These are phyloP conservation scores for Drosophila fungiperda DNA, from an alignment of 2,888 invertebrate species.

Conservation along the genomic window DNA sequence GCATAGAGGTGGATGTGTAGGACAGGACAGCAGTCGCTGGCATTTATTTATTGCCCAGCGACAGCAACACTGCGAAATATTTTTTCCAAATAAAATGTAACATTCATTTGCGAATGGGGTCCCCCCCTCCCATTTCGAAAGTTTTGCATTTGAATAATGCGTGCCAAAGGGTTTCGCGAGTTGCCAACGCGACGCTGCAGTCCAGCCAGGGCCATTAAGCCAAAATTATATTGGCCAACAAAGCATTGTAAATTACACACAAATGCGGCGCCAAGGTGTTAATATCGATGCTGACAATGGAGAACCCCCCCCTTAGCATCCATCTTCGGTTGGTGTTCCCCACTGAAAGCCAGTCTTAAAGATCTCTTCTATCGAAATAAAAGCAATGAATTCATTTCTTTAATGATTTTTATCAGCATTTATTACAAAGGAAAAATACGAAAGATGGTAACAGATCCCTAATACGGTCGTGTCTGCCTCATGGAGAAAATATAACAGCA, in stretches of 20 bases:
- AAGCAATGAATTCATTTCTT: neutral
- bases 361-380: neutral
- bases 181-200: constrained; percentile 27
- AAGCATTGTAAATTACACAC: constrained; percentile 59
- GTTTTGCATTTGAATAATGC: constrained; percentile 74
- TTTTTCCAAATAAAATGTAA: constrained; percentile 69
- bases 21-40: constrained; percentile 39
- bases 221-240: constrained; percentile 70
- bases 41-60: constrained; percentile 63
- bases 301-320: neutral
- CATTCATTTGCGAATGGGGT: constrained; percentile 71
- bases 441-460: neutral
- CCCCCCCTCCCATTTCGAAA: constrained; percentile 37
- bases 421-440: neutral
- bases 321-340: neutral
- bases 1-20: constrained; percentile 37
- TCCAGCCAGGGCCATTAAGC: constrained; percentile 58
- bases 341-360: neutral
- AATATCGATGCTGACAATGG: constrained; percentile 59
- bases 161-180: constrained; percentile 66
- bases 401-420: neutral
- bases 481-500: neutral
- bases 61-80: constrained; percentile 35
- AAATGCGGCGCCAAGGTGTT: constrained; percentile 63
- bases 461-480: neutral